phyloP scores from a whole-genome alignment of 2,888 invertebrate genomes.

The Elysia crispata region DNA sequence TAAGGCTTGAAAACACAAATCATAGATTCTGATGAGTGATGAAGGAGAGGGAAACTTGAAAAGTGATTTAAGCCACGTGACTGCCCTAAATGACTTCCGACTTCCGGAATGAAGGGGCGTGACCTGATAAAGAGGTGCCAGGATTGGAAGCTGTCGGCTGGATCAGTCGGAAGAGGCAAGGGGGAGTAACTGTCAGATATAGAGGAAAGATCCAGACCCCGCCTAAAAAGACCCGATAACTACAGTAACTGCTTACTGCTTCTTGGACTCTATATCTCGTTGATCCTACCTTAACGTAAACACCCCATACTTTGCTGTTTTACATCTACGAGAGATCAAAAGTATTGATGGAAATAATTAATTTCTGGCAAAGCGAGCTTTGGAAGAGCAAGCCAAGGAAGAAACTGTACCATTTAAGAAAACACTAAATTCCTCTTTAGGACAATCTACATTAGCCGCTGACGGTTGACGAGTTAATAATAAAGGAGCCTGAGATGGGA shows the following conservation, averaged over 20 bases:
- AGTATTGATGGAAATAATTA: too few species aligned
- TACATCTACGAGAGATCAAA: neutral
- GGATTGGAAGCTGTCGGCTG: neutral
- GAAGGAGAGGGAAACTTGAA: slow-evolving; percentile 16
- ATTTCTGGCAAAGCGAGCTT: neutral
- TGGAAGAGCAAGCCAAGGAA: neutral
- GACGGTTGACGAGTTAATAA: too few species aligned
- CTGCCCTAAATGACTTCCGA: too few species aligned
- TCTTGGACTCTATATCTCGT: too few species aligned
- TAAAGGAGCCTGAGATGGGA: too few species aligned
- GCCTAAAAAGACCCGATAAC: neutral
- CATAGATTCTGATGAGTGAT: neutral
- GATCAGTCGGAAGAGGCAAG: neutral
- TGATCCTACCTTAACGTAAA: neutral
- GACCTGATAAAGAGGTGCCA: neutral
- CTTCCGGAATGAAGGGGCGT: neutral
- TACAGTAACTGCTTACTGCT: neutral
- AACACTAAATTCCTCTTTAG: too few species aligned
- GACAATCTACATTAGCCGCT: too few species aligned
- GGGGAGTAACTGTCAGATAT: too few species aligned
- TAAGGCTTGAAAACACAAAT: too few species aligned
- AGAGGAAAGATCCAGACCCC: neutral
- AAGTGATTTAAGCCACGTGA: too few species aligned
- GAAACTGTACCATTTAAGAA: too few species aligned
- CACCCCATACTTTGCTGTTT: neutral